These are phyloP conservation scores for Sapajus apella DNA, from an alignment of 2,113 vertebrate species.

Conservation along the genomic window DNA sequence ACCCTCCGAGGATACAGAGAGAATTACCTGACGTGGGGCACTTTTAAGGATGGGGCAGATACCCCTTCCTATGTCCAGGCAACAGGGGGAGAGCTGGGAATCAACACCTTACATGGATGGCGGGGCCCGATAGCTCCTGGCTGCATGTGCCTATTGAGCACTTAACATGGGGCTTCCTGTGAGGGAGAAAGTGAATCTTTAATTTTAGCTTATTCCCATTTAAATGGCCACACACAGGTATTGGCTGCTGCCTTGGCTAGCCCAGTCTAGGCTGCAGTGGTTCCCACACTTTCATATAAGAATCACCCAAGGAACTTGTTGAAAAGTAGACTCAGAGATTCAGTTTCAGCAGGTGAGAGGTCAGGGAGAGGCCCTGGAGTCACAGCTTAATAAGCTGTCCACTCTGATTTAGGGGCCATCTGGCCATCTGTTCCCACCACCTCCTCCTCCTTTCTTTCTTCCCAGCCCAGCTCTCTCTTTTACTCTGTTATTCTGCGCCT, in stretches of 20 bases:
- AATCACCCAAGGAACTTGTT: not conserved
- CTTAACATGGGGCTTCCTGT: not conserved
- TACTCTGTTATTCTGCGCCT: not conserved
- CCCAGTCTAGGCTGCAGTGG: not conserved
- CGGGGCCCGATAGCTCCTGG: accelerated
- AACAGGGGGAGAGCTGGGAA: not conserved
- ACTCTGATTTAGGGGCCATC: not conserved
- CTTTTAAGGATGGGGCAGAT: not conserved
- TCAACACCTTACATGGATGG: not conserved
- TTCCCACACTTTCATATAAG: not conserved
- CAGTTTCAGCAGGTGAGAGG: accelerated
- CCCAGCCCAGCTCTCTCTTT: not conserved
- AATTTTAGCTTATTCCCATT: not conserved
- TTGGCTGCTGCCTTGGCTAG: not conserved
- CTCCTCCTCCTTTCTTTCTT: too few species aligned
- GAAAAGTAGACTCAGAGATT: not conserved
- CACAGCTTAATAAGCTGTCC: accelerated
- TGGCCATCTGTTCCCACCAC: too few species aligned
- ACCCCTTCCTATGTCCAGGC: not conserved
- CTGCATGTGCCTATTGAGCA: accelerated
- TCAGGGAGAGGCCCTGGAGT: not conserved
- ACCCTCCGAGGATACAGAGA: not conserved
- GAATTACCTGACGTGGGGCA: not conserved
- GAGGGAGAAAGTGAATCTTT: not conserved
- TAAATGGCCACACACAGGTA: not conserved